Evolutionary conservation across 2,113 vertebrate species (phyloP), one percentile per base, ranked within the genome.

Genomic region (Glaucomys volans): DNA sequence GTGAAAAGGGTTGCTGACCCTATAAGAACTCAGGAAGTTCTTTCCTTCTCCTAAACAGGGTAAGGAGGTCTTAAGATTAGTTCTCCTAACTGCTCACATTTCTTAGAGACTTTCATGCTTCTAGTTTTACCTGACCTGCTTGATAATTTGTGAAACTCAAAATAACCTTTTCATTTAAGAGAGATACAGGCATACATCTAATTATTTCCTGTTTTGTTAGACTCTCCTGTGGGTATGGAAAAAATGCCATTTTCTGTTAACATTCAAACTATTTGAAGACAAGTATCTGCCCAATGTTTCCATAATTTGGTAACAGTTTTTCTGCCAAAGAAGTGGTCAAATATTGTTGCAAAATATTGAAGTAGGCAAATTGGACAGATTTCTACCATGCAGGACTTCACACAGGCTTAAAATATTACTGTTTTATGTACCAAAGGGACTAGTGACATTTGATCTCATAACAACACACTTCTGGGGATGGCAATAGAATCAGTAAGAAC

Each of bases 131-230:
- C 26, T 86, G 32, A 26, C 35, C 35, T 79, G 83, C 42, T 37
- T 81, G 13, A 92, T 22, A 72, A 82, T 80, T 84, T 85, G 12
- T n/a, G 40, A 90, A 26, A 79, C 12, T 79, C 35, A 88, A 91
- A 91, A 71, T 75, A 88, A 96, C 24, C 59, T 35, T 84, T 88
- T 67, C 8, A 81, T 76, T 92, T 95, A 40, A 90, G 44, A 89
- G 80, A 42, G 17, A 14, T 81, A 26, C 72, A 35, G 30, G 7
- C 62, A 66, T 35, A 95, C 8, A 88, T 57, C 44, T 81, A 69
- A 84, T 87, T 87, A 88, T 77, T 86, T 93, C 37, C 74, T 87
- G 4, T 83, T 92, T 83, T 97, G 47, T 28, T 82, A 88, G 59
- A 42, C 82, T 90, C 74, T 80, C 14, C 50, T 91, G 62, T 71